Base-by-base conservation (phyloP, 2,888 invertebrate species). In the Trissoscelio sp. region DNA sequence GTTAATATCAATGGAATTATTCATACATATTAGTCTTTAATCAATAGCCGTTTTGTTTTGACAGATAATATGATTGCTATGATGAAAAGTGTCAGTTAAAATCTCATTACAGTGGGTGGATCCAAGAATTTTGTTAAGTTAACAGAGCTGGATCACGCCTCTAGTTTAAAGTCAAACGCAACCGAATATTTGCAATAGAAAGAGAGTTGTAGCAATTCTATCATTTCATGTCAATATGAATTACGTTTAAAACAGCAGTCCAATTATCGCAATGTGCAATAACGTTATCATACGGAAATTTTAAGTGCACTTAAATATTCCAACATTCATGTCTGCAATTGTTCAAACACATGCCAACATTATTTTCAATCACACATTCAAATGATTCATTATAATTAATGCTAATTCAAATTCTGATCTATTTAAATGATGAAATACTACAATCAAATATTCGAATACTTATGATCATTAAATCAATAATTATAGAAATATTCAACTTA, bases 81-180 rank as follows among this genome's bases (percentile, higher is more conserved):
- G 70, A 78, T 70, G 69, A 70, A n/a, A n/a, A n/a, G 62, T 62
- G 69, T 70, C 37, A 69, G 55, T 69, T 39, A 18, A 39, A 55
- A 51, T 16, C 53, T 42, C 48, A 55, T 69, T 58, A 46, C 20
- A 69, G 77, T 74, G 48, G 58, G 70, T 28, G 69, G 60, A 53
- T 14, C 57, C 62, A 12, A 70, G 37, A 37, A 78, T 78, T 78
- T 62, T 46, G 77, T 70, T 48, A 48, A 78, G 64, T 64, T 70
- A 70, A 70, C 77, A 46, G 14, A 70, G 64, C 64, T 48, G 53
- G 31, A 67, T 78, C 66, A 37, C 51, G 42, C 46, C 44, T 42
- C 44, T 34, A 55, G 39, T 51, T 62, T 39, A 48, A 70, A 72
- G 57, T 70, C 69, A 62, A 70, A 44, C 60, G 31, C 37, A 66